Conservation (phyloP, 2,797 vertebrate genomes). For the Sebastes elongatus region DNA sequence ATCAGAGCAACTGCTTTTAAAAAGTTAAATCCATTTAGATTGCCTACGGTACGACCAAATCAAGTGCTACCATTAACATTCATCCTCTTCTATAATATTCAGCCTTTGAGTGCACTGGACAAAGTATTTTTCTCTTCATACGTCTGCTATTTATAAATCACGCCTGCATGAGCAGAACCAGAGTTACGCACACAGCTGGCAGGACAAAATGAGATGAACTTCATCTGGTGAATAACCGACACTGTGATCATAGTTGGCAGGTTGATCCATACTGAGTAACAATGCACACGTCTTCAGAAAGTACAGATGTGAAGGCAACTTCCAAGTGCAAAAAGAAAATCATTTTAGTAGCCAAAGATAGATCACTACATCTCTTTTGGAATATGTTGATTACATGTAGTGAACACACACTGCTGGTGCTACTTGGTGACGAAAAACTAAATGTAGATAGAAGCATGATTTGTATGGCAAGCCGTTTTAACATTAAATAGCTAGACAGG, state of each 20-base stretch:
- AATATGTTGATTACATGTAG: background rate
- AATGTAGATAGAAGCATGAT: background rate
- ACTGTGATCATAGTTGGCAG: background rate
- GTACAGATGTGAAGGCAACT: too few species aligned
- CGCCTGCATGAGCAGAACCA: background rate
- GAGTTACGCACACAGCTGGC: constrained; percentile 1
- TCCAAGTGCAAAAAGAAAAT: background rate
- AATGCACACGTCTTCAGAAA: too few species aligned
- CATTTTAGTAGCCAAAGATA: background rate
- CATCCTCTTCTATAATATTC: background rate
- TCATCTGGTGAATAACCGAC: background rate
- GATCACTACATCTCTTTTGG: background rate
- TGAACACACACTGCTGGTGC: background rate
- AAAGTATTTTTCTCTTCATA: background rate
- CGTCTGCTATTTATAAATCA: constrained; percentile 4
- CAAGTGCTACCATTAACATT: background rate
- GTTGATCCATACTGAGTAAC: background rate
- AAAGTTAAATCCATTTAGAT: too few species aligned
- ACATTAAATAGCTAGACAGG: too few species aligned
- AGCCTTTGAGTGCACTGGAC: background rate
- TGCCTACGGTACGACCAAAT: background rate
- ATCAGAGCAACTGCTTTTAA: background rate
- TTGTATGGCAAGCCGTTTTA: background rate
- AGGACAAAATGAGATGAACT: background rate
- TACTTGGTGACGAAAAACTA: background rate